Conservation (phyloP, 2,797 vertebrate genomes). For the Peromyscus melanophrys region DNA sequence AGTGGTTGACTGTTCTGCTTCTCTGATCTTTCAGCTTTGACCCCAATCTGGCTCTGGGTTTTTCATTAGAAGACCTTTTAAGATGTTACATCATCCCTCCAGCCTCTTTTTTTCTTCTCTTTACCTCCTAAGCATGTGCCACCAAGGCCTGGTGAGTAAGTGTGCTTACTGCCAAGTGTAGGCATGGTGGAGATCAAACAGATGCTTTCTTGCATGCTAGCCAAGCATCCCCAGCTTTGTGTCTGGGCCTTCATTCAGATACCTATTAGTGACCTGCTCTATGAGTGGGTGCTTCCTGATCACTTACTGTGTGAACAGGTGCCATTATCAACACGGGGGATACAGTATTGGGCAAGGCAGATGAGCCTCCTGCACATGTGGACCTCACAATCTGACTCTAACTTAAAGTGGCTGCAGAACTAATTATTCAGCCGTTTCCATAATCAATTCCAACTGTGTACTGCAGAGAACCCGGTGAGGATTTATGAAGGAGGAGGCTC, state of each 20-base stretch:
- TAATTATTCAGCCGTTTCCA: neutral
- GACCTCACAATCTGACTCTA: neutral
- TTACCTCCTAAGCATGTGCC: neutral
- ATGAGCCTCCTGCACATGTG: neutral
- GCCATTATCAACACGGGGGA: neutral
- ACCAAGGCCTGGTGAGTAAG: neutral
- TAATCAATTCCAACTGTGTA: neutral
- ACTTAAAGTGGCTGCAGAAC: neutral
- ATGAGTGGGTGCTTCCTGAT: neutral
- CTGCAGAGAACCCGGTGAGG: neutral
- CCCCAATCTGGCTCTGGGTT: too few species aligned
- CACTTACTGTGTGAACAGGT: neutral
- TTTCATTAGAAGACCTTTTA: too few species aligned
- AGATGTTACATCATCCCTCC: neutral
- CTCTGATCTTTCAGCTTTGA: too few species aligned
- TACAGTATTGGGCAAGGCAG: neutral
- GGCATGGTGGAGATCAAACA: neutral
- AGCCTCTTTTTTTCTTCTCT: neutral
- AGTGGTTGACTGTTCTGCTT: too few species aligned
- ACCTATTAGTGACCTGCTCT: neutral
- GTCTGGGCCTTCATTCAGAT: neutral
- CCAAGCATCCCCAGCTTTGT: neutral
- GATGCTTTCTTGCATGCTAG: neutral
- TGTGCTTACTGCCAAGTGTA: neutral
- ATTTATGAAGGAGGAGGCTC: neutral